These are phyloP conservation scores for Mercenaria mercenaria DNA, from an alignment of 1,140 invertebrate genomes.

Conservation along the genomic window DNA sequence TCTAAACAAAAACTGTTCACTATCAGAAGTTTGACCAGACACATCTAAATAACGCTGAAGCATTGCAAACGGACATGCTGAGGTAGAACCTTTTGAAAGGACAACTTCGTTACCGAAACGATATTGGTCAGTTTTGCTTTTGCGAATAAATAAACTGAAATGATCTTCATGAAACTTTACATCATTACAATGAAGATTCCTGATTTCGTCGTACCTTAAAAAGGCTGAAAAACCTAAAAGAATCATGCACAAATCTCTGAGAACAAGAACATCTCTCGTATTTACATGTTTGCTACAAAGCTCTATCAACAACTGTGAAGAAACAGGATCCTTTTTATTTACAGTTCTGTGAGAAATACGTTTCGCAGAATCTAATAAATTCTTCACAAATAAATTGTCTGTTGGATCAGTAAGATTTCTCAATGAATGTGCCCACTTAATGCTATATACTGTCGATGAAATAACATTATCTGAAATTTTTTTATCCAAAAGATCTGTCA, in stretches of 20 bases:
- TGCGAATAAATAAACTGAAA: constrained; percentile 49
- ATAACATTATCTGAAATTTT: not conserved
- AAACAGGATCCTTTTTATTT: constrained; percentile 37
- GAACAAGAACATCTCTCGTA: constrained; percentile 8
- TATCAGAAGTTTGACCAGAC: not conserved
- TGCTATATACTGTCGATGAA: constrained; percentile 12
- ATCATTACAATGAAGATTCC: constrained; percentile 59
- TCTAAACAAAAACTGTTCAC: constrained; percentile 62
- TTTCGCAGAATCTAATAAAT: constrained; percentile 28
- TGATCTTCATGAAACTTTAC: constrained; percentile 51
- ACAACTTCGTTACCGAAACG: constrained; percentile 63
- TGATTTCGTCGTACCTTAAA: constrained; percentile 67
- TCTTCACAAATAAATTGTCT: constrained; percentile 40
- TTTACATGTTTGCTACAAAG: constrained; percentile 31
- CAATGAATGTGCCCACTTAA: constrained; percentile 41
- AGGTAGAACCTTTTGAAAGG: constrained; percentile 60
- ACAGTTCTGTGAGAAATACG: not conserved
- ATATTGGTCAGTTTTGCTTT: constrained; percentile 72
- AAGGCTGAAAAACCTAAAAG: constrained; percentile 47
- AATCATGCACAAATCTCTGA: constrained; percentile 57
- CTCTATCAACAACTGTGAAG: constrained; percentile 14
- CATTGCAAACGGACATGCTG: constrained; percentile 69
- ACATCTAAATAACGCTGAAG: constrained; percentile 63
- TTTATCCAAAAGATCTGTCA: constrained; percentile 30
- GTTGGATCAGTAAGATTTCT: not conserved